Percentiles rank a stretch among this genome's conserved stretches.
Evolutionary conservation across 2,113 vertebrate genomes (phyloP).

Genomic region (Serinus canaria): DNA sequence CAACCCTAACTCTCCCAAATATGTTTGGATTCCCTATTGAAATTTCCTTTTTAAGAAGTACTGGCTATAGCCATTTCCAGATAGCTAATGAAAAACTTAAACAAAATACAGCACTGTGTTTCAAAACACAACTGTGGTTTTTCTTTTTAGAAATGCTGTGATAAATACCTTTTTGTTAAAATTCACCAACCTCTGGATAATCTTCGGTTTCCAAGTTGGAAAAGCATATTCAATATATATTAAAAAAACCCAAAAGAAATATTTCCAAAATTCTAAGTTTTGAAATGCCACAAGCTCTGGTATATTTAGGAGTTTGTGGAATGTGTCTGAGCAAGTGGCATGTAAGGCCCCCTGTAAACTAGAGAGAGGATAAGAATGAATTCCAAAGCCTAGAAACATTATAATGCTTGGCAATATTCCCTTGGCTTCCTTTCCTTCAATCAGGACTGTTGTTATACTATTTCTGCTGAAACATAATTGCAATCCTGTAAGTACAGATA

Average conservation of each 20-base stretch:
- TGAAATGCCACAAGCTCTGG: background rate
- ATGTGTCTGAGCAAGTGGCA: background rate
- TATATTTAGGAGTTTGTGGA: background rate
- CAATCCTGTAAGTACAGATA: background rate
- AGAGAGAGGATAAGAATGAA: background rate
- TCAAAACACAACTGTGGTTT: background rate
- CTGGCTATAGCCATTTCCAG: background rate
- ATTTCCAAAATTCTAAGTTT: background rate
- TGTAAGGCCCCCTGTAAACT: background rate
- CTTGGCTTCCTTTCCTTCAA: background rate
- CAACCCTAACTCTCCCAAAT: background rate
- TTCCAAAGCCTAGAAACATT: background rate
- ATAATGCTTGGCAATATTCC: background rate
- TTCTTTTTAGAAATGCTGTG: background rate
- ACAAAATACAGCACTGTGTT: background rate
- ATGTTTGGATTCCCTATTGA: background rate
- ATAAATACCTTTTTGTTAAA: background rate
- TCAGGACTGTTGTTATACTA: background rate
- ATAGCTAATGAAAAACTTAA: background rate
- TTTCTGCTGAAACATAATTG: background rate
- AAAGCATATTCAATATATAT: background rate
- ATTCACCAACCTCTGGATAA: background rate
- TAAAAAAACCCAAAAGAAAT: background rate
- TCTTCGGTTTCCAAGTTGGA: background rate
- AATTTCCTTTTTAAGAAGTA: background rate